phyloP scores from a whole-genome alignment of 2,888 invertebrate genomes.

The Chelonus formosanus region DNA sequence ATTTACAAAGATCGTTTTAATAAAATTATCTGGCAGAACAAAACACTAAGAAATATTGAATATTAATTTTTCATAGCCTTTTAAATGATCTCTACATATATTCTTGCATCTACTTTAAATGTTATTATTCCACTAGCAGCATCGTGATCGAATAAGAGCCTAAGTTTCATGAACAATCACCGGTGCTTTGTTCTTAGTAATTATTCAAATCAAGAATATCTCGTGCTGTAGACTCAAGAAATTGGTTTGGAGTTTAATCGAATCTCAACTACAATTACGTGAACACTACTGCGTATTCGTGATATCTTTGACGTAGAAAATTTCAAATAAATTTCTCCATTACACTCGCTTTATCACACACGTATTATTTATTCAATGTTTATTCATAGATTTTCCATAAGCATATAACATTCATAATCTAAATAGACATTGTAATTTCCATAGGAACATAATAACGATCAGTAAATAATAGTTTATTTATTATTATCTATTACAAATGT shows the following conservation, averaged over 20 bases:
- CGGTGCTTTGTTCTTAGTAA: slow-evolving; percentile 47
- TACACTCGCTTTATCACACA: not conserved
- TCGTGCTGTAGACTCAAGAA: slow-evolving; percentile 42
- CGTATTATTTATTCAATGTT: not conserved
- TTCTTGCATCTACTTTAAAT: slow-evolving; percentile 7
- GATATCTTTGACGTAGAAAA: slow-evolving; percentile 17
- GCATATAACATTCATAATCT: too few relatives aligned
- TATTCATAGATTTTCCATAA: too few relatives aligned
- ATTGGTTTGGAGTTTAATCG: slow-evolving; percentile 45
- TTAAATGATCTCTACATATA: not conserved
- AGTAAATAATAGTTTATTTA: too few relatives aligned
- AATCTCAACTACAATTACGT: slow-evolving; percentile 43
- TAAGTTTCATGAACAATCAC: slow-evolving; percentile 48
- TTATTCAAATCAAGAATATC: slow-evolving; percentile 46
- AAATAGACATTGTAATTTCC: too few relatives aligned
- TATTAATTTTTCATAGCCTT: not conserved
- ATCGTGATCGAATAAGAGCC: slow-evolving; percentile 42
- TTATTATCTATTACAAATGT: too few relatives aligned
- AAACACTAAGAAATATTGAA: too few relatives aligned
- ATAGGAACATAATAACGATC: too few relatives aligned
- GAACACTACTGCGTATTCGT: slow-evolving; percentile 39
- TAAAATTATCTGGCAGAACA: too few relatives aligned
- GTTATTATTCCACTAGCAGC: slow-evolving; percentile 42
- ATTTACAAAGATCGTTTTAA: too few relatives aligned
- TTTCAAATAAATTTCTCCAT: slow-evolving; percentile 16